A percentile compares a stretch with the other conserved stretches of the same genome.
These are phyloP conservation scores for Hemiprocne comata DNA, from an alignment of 2,113 vertebrate species.

Conservation along the genomic window DNA sequence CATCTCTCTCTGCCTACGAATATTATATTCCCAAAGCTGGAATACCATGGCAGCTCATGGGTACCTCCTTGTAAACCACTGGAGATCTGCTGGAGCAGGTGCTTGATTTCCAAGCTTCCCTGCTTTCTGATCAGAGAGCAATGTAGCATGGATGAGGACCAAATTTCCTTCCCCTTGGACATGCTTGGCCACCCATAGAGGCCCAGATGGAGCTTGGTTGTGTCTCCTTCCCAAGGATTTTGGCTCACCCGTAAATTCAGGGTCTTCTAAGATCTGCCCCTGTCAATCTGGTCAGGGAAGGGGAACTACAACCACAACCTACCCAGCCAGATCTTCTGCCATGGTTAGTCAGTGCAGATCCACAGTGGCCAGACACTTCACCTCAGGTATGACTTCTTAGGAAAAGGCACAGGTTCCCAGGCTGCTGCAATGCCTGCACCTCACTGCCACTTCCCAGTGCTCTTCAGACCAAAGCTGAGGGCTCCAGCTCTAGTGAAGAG, in stretches of 20 bases:
- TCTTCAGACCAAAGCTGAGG: not conserved
- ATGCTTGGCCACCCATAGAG: not conserved
- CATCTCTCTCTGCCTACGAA: constrained; percentile 59
- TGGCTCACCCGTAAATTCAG: not conserved
- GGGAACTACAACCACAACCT: not conserved
- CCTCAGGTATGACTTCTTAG: not conserved
- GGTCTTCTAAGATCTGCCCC: not conserved
- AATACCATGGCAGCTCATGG: constrained; percentile 22
- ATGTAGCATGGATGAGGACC: not conserved
- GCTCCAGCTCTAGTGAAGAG: no score
- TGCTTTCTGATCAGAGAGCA: not conserved
- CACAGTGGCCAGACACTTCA: not conserved
- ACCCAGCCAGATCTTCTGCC: not conserved
- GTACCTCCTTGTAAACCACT: not conserved
- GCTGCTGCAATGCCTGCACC: not conserved
- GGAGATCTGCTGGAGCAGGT: not conserved
- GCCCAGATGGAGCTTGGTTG: not conserved
- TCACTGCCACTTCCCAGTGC: not conserved
- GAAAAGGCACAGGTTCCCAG: not conserved
- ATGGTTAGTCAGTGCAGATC: not conserved
- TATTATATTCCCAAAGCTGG: constrained; percentile 55
- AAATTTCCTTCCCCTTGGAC: fast-evolving
- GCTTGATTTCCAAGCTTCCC: not conserved
- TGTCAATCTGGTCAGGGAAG: no score
- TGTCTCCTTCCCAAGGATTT: not conserved